Base-by-base conservation (phyloP, 2,113 vertebrate species). In the Xerus inauris region DNA sequence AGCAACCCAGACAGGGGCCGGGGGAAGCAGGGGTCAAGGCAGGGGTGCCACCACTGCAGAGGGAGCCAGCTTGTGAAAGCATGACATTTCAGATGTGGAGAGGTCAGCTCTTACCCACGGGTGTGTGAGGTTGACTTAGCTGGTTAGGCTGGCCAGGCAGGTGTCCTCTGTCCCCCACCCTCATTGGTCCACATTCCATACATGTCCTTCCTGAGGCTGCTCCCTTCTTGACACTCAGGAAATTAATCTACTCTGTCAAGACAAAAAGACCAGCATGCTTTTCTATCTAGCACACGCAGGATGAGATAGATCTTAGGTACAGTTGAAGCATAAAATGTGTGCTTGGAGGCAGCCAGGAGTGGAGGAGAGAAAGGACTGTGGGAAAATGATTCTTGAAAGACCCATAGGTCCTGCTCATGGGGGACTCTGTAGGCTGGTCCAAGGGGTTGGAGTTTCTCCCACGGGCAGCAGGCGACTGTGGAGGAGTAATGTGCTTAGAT, bases 171-270 rank as follows among this genome's bases (percentile, higher is more conserved):
- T 16, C 59, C 88, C 13, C 10, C 17, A 59, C 32, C 17, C 14
- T 77, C 19, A 10, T 5, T 6, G 11, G 28, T 49, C 85, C 67
- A 10, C 9, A n/a, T 45, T 72, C 72, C 72, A 8, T 3, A 5
- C 30, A 9, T n/a, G 22, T 57, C 69, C 57, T 88, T 94, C 59
- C 71, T 40, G 35, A 91, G 30, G 12, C 79, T 62, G n/a, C 30
- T 38, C 38, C 72, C 35, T 57, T 76, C 42, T 35, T 87, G 59
- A 69, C 13, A 42, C 76, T 90, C 59, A 24, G 77, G n/a, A 87
- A 54, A 86, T 75, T 73, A 28, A 62, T 82, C 94, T 45, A 12
- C 64, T n/a, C 75, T 67, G 87, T 93, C 93, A 83, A 87, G 49
- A 79, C 64, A 51, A 71, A 64, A 49, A 96, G 85, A 75, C 47